These are phyloP conservation scores for Formica selysi DNA, from an alignment of 1,140 invertebrate genomes.

Conservation along the genomic window DNA sequence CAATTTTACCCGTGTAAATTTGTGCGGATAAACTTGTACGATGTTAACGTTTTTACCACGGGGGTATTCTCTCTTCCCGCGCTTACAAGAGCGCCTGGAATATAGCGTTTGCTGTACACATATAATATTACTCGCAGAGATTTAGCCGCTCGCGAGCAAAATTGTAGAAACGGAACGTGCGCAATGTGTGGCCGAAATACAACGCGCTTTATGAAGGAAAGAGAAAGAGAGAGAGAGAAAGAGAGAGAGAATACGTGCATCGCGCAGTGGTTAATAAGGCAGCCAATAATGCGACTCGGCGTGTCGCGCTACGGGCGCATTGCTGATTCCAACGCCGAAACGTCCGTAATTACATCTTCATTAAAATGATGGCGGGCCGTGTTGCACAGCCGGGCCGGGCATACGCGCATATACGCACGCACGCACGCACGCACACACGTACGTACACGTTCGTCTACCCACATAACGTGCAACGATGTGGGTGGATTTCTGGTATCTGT, in stretches of 20 bases:
- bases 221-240: slow-evolving; percentile 16
- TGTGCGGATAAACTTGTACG: not conserved
- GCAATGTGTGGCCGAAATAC: slow-evolving; percentile 14
- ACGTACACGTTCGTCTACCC: slow-evolving; percentile 43
- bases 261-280: slow-evolving; percentile 77
- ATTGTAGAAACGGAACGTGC: slow-evolving; percentile 21
- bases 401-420: slow-evolving; percentile 55
- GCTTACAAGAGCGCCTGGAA: not conserved
- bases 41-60: slow-evolving; percentile 5
- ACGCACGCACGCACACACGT: slow-evolving; percentile 23
- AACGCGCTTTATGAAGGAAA: slow-evolving; percentile 9
- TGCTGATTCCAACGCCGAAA: slow-evolving; percentile 82
- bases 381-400: slow-evolving; percentile 71
- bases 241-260: slow-evolving; percentile 13
- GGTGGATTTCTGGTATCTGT: slow-evolving; percentile 79
- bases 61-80: not conserved
- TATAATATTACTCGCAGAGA: slow-evolving; percentile 40
- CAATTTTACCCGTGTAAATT: slow-evolving; percentile 5
- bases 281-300: slow-evolving; percentile 80
- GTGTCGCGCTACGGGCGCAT: slow-evolving; percentile 74
- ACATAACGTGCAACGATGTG: slow-evolving; percentile 66
- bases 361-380: slow-evolving; percentile 82
- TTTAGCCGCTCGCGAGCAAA: not conserved
- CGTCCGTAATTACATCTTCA: slow-evolving; percentile 85
- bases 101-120: not conserved